phyloP scores from a whole-genome alignment of 2,113 vertebrate genomes.

The Gallinago paraguaiae region DNA sequence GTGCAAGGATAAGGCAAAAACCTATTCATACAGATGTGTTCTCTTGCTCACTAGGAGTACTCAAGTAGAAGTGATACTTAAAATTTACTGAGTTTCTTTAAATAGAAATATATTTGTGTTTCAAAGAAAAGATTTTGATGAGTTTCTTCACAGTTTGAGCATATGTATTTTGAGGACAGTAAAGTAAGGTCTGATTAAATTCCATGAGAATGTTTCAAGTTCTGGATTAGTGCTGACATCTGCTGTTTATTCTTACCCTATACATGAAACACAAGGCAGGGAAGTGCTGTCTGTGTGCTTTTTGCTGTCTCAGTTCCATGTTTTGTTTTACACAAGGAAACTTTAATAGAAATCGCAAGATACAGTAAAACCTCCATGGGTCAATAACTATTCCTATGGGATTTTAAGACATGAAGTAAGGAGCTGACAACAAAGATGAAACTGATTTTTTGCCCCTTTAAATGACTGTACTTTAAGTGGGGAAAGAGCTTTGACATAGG shows the following conservation, averaged over 20 bases:
- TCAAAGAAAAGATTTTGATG: background rate
- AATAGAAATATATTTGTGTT: background rate
- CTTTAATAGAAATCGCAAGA: background rate
- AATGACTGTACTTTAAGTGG: background rate
- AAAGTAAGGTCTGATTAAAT: background rate
- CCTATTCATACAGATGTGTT: background rate
- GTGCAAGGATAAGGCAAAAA: background rate
- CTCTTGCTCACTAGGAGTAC: background rate
- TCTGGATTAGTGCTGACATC: conserved; percentile 65
- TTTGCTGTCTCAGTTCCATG: background rate
- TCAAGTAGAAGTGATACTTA: background rate
- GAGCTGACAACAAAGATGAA: background rate
- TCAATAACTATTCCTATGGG: background rate
- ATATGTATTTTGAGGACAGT: background rate
- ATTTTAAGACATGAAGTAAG: background rate
- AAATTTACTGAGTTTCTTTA: background rate
- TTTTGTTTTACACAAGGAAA: background rate
- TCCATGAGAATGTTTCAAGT: background rate
- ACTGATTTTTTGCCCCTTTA: background rate
- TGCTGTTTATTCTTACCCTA: conserved; percentile 33
- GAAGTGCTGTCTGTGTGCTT: background rate
- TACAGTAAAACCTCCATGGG: background rate
- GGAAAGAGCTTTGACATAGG: background rate
- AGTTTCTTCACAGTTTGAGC: background rate
- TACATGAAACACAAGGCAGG: background rate